A percentile compares a stretch with the other conserved stretches of the same genome.
These are phyloP conservation scores for Menidia beryllina DNA, from an alignment of 2,113 vertebrate genomes.

Conservation along the genomic window DNA sequence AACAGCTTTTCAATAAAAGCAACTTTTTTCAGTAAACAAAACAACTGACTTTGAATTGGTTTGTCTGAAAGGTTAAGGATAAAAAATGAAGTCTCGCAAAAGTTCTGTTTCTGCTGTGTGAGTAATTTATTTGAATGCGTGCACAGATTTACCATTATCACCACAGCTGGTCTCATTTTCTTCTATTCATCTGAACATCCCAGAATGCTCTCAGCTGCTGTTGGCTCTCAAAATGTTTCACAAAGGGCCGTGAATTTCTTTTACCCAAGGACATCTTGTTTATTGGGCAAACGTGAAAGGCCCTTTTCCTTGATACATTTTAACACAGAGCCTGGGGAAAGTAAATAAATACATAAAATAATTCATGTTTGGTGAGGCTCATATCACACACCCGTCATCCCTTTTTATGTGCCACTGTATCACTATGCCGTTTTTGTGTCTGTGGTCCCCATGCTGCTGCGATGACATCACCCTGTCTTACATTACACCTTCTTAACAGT, in stretches of 20 bases:
- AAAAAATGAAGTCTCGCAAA: conserved; percentile 37
- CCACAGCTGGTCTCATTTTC: background rate
- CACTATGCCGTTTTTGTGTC: conserved; percentile 13
- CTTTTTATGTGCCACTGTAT: background rate
- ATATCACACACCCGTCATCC: conserved; percentile 12
- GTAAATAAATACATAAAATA: conserved; percentile 5
- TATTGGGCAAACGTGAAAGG: background rate
- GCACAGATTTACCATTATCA: background rate
- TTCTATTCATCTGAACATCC: conserved; percentile 21
- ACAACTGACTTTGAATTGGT: conserved; percentile 44
- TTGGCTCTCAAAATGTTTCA: conserved; percentile 28
- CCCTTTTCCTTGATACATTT: background rate
- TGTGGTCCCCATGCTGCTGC: conserved; percentile 12
- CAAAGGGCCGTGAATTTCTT: conserved; percentile 26
- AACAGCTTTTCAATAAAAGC: conserved; percentile 64
- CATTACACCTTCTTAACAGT: conserved; percentile 67
- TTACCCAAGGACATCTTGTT: conserved; percentile 2
- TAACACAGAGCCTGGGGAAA: background rate
- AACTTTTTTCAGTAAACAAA: conserved; percentile 40
- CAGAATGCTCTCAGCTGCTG: conserved; percentile 25
- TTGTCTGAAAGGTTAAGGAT: conserved; percentile 38
- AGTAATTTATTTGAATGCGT: conserved; percentile 39
- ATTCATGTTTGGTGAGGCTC: conserved; percentile 6
- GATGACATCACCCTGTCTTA: conserved; percentile 71
- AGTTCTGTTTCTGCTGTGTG: conserved; percentile 30